Evolutionary conservation across 2,113 vertebrate species (phyloP).

Genomic region (Scatophagus argus): DNA sequence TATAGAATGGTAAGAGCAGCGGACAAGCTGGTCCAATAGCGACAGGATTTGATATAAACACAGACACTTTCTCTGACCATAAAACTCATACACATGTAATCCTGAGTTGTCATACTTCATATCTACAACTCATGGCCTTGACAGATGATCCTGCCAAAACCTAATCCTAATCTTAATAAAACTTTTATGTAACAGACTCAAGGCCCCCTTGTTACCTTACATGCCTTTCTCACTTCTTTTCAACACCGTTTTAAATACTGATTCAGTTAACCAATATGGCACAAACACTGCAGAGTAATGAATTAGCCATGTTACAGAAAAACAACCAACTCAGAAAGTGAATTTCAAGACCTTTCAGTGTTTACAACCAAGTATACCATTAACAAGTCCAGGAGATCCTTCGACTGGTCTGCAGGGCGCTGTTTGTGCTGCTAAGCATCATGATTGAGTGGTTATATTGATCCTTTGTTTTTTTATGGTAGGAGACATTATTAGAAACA

Average conservation of each 20-base stretch:
- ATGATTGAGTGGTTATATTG: slow-evolving; percentile 57
- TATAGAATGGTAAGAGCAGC: slow-evolving; percentile 7
- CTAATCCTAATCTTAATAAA: slow-evolving; percentile 6
- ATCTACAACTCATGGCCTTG: slow-evolving; percentile 45
- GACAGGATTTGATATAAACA: slow-evolving; percentile 21
- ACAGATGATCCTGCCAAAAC: slow-evolving; percentile 12
- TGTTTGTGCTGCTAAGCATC: neutral
- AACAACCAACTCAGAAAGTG: slow-evolving; percentile 8
- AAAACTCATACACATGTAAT: slow-evolving; percentile 21
- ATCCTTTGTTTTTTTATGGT: slow-evolving; percentile 5
- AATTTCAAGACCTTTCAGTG: slow-evolving; percentile 39
- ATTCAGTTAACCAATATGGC: neutral
- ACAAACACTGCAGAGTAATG: slow-evolving; percentile 35
- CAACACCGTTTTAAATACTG: slow-evolving; percentile 69
- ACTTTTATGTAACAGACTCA: slow-evolving; percentile 36
- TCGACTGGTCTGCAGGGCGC: slow-evolving; percentile 3
- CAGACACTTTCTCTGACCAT: slow-evolving; percentile 9
- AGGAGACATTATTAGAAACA: slow-evolving; percentile 26
- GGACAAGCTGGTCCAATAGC: slow-evolving; percentile 7
- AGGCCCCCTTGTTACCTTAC: neutral
- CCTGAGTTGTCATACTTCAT: slow-evolving; percentile 39
- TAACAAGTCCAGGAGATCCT: neutral
- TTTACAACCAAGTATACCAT: slow-evolving; percentile 10
- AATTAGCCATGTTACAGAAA: slow-evolving; percentile 65
- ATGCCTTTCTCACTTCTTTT: neutral